phyloP scores from a whole-genome alignment of 2,113 vertebrate species.

The Elanus axillaris region DNA sequence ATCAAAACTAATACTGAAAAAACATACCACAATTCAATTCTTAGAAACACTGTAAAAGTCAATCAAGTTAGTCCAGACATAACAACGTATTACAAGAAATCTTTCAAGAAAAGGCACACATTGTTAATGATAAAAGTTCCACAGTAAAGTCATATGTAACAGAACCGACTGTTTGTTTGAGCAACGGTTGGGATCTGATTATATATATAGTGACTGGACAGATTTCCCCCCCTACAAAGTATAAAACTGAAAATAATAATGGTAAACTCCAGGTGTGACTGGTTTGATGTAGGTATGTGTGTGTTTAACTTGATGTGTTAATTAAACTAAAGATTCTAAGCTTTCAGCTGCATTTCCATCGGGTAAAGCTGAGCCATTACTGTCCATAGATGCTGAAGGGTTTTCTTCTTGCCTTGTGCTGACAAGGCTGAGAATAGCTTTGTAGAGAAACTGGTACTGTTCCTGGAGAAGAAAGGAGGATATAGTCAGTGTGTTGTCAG shows the following conservation, averaged over 20 bases:
- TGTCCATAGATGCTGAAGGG: conserved; percentile 81
- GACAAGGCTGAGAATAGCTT: conserved; percentile 92
- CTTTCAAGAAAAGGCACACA: conserved; percentile 87
- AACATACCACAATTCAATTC: conserved; percentile 67
- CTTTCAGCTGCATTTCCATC: conserved; percentile 84
- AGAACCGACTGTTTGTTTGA: conserved; percentile 36
- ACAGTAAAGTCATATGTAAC: conserved; percentile 56
- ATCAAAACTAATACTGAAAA: conserved; percentile 71
- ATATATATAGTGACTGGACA: conserved; percentile 27
- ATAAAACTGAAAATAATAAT: conserved; percentile 41
- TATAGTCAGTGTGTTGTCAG: neutral
- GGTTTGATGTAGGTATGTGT: neutral
- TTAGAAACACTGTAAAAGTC: conserved; percentile 77
- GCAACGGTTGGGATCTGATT: conserved; percentile 10
- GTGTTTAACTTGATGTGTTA: neutral
- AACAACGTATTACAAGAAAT: conserved; percentile 77
- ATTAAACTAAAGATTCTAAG: conserved; percentile 91
- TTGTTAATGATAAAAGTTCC: conserved; percentile 78
- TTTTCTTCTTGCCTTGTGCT: conserved; percentile 87
- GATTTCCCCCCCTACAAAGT: neutral
- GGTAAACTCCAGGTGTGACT: conserved; percentile 7
- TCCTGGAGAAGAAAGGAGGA: conserved; percentile 75
- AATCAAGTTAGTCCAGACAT: conserved; percentile 79
- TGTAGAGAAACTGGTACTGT: conserved; percentile 95
- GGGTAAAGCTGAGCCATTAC: conserved; percentile 80